Base-by-base conservation (phyloP, 2,888 invertebrate species). In the Hypena proboscidalis region DNA sequence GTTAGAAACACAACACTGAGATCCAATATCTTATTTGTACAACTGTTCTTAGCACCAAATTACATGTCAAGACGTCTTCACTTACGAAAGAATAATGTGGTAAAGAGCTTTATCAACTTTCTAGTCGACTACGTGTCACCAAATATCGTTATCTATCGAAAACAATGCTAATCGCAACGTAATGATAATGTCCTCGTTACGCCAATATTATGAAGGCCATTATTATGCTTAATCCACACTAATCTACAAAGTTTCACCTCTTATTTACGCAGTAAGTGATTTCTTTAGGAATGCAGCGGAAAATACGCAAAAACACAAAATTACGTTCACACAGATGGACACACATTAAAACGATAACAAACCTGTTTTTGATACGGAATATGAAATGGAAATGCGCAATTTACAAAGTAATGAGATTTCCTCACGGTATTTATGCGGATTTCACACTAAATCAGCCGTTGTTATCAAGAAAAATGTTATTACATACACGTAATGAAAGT, bases 371-470 rank as follows among this genome's bases (percentile, higher is more conserved):
- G 20, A 11, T 25, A 8, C n/a, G 9, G 38, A 39, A 14, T 47
- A 21, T 42, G 27, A 8, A 13, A 6, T 13, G 7, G 5, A 32
- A 25, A 49, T 48, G 41, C 43, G 26, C 39, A 37, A 33, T 62
- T 45, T 53, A 33, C 33, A 36, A 35, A 44, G 36, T 49, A 53
- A 43, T 32, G 43, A 42, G 56, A 31, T 52, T 32, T 38, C 33
- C 46, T 53, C 38, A 37, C 46, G 35, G 49, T 44, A 37, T 42
- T 48, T 55, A 49, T 22, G 29, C 20, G 29, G 56, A 69, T 78
- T 77, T 61, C 57, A 69, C 64, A 62, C 43, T 65, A 64, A 74
- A 77, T 72, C 54, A 43, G 51, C 42, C 62, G 58, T 58, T 44
- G 53, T 48, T 64, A 67, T 58, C 67, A 25, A 45, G 43, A 54